Evolutionary conservation across 2,888 invertebrate species (phyloP).

Genomic region (Drosophila anceps): DNA sequence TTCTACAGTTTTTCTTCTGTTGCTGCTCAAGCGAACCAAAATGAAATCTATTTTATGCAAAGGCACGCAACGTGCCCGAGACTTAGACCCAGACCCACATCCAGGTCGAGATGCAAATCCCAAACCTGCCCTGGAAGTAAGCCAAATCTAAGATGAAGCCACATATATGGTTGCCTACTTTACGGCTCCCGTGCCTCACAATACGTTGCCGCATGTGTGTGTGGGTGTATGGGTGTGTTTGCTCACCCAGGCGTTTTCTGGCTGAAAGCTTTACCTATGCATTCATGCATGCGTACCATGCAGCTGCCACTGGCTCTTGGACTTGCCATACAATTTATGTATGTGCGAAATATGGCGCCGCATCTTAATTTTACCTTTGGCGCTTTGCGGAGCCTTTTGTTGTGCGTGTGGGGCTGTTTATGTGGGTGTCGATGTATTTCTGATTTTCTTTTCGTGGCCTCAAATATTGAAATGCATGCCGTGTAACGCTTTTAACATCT

Average conservation of each 20-base stretch:
- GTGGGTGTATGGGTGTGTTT: constrained; percentile 29
- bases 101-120: constrained; percentile 1
- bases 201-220: constrained; percentile 35
- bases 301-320: constrained; percentile 47
- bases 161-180: constrained; percentile 52
- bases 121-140: constrained; percentile 41
- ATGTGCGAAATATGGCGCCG: constrained; percentile 79
- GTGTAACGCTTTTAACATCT: constrained; percentile 30
- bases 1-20: constrained; percentile 31
- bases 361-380: constrained; percentile 49
- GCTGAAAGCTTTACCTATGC: constrained; percentile 76
- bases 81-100: constrained; percentile 1
- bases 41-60: constrained; percentile 79
- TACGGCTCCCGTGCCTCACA: constrained; percentile 42
- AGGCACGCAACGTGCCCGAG: constrained; percentile 62
- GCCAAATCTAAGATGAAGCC: constrained; percentile 59
- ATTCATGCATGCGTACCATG: constrained; percentile 74
- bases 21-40: constrained; percentile 67
- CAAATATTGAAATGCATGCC: constrained; percentile 33
- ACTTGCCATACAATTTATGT: constrained; percentile 71
- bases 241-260: constrained; percentile 57
- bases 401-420: constrained; percentile 16
- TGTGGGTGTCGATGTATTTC: not conserved
- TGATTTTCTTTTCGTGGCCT: not conserved
- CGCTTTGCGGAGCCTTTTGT: constrained; percentile 46